phyloP scores from a whole-genome alignment of 2,888 invertebrate species.

The Eretmocerus hayati region DNA sequence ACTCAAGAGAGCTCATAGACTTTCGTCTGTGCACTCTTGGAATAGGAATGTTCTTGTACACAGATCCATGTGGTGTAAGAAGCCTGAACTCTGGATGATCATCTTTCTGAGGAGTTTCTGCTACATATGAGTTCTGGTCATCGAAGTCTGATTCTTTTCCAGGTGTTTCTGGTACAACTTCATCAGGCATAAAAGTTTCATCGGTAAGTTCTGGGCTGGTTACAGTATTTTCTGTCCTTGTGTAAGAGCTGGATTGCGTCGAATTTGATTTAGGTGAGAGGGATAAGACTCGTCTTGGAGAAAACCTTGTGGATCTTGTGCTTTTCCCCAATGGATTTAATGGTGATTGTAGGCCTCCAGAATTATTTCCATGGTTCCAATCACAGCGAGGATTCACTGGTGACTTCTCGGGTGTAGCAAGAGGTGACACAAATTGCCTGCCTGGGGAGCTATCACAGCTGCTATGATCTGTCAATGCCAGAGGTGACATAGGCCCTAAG shows the following conservation, averaged over 20 bases:
- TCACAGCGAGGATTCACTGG: constrained; percentile 16
- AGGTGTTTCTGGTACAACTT: constrained; percentile 35
- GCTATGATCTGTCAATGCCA: constrained; percentile 32
- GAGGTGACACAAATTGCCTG: constrained; percentile 30
- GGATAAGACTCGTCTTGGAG: constrained; percentile 27
- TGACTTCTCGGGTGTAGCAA: constrained; percentile 29
- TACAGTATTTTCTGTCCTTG: constrained; percentile 1
- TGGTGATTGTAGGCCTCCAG: constrained; percentile 21
- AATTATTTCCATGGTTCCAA: constrained; percentile 27
- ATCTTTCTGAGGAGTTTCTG: constrained; percentile 35
- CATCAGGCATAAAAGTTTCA: constrained; percentile 14
- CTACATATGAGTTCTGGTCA: constrained; percentile 23
- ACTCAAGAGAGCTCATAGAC: constrained; percentile 25
- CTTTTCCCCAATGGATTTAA: constrained; percentile 30
- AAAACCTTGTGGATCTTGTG: constrained; percentile 29
- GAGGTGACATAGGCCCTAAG: constrained; percentile 40
- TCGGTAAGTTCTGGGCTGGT: constrained; percentile 18
- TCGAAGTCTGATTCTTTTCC: constrained; percentile 27
- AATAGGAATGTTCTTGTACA: constrained; percentile 29
- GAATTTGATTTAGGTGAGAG: constrained; percentile 21
- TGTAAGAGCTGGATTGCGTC: constrained; percentile 1
- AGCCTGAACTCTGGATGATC: constrained; percentile 28
- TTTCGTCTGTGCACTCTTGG: constrained; percentile 37
- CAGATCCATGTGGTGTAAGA: constrained; percentile 35
- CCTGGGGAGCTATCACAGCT: constrained; percentile 31